Percentiles rank a stretch among this genome's conserved stretches.
Evolutionary conservation across 1,140 invertebrate species (phyloP).

Genomic region (Adelges cooleyi): DNA sequence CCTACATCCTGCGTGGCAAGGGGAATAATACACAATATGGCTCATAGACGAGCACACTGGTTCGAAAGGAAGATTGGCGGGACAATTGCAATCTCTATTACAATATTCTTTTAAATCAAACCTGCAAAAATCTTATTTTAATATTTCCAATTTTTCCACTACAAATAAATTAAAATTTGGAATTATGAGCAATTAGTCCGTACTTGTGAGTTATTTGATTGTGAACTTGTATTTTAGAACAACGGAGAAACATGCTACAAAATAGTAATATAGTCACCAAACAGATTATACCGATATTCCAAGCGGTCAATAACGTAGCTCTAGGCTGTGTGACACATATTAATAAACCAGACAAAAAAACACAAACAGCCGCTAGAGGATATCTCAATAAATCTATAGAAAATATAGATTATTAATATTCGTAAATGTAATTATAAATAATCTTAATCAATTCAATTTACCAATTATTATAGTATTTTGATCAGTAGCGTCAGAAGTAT

Average conservation of each 20-base stretch:
- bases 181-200: too few relatives aligned
- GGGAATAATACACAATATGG: conserved; percentile 26
- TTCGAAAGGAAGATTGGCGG: conserved; percentile 16
- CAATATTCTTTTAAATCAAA: background rate
- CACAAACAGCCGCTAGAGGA: conserved; percentile 8
- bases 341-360: conserved; percentile 5
- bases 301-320: conserved; percentile 8
- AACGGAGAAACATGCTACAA: background rate
- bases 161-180: too few relatives aligned
- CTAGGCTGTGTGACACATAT: conserved; percentile 17
- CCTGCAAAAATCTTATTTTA: background rate
- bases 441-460: background rate
- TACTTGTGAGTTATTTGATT: conserved; percentile 11
- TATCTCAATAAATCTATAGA: conserved; percentile 8
- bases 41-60: conserved; percentile 24
- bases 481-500: background rate
- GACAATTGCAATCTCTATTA: conserved; percentile 24
- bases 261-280: conserved; percentile 11
- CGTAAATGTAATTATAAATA: background rate
- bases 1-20: conserved; percentile 28
- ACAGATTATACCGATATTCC: conserved; percentile 19
- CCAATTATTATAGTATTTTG: conserved; percentile 14
- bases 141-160: too few relatives aligned
- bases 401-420: too few relatives aligned
- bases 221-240: conserved; percentile 19